Base-by-base conservation (phyloP, 2,888 invertebrate genomes). In the Drosophila cracens region DNA sequence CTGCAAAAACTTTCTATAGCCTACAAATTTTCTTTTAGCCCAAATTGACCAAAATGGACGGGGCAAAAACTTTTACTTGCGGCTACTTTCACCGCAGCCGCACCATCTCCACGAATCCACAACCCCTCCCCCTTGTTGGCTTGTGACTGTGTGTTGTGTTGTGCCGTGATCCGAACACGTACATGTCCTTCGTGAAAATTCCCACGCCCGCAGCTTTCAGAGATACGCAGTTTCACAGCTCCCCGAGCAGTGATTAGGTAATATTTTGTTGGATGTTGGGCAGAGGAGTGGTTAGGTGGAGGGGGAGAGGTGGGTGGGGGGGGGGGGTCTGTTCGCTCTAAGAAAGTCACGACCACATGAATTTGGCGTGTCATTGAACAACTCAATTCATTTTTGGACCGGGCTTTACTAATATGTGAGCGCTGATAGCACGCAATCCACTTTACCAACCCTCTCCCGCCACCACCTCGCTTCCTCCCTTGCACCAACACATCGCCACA, bases 21-120 rank as follows among this genome's bases (percentile, higher is more conserved):
- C 84, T 86, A 88, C 82, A 88, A 85, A 85, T 85, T 88, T 88
- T 88, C 84, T 86, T 86, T 85, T 86, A 78, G 76, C 86, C 87
- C 83, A 86, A 88, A 88, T 88, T 85, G 84, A 89, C 87, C 81
- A 81, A 86, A 46, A 70, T 81, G 77, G 83, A 68, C 63, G 64
- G 82, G 70, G 79, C 63, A 69, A 85, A 84, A 85, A 85, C 73
- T 85, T 85, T 85, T 88, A 71, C 84, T 86, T 79, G 81, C 68
- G 87, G 84, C 89, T 67, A 84, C 84, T 84, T 83, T 84, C 81
- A 70, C 83, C 82, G 65, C 52, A 56, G 34, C 13, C 46, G 34
- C 59, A 27, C 18, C 38, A 29, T 46, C 46, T 25, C 25, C 54
- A 54, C 25, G 16, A 33, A 13, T 29, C 65, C 10, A 43, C 48